These are phyloP conservation scores for Marcusenius ussheri DNA, from an alignment of 2,113 vertebrate genomes.

Conservation along the genomic window DNA sequence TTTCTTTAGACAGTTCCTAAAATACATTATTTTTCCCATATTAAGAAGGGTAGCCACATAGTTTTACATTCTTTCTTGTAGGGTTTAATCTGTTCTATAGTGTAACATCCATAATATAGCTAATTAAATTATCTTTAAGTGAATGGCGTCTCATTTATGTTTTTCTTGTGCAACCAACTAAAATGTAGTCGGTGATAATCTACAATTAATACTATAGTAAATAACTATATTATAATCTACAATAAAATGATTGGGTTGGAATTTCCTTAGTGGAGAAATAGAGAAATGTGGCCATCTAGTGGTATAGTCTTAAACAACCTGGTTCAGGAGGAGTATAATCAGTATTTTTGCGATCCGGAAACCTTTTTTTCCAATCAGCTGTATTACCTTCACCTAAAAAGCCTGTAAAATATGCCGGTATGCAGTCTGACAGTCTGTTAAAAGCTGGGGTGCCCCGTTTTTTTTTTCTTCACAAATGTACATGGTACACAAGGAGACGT, in stretches of 20 bases:
- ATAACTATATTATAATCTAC: not conserved
- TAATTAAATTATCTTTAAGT: not conserved
- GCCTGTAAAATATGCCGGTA: not conserved
- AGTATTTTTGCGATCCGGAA: not conserved
- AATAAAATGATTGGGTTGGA: not conserved
- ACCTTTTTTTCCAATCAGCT: not conserved
- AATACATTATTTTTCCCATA: not conserved
- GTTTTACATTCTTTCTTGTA: not conserved
- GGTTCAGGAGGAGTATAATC: not conserved
- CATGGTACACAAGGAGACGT: not conserved
- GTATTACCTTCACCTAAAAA: not conserved
- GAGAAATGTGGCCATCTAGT: conserved; percentile 6
- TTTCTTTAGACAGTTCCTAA: not conserved
- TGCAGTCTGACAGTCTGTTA: not conserved
- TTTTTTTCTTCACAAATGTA: not conserved
- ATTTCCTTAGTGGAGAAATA: not conserved
- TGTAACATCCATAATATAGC: not conserved
- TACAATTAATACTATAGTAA: not conserved
- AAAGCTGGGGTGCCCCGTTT: not conserved
- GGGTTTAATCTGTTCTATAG: not conserved
- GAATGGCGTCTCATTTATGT: not conserved
- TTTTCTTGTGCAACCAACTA: not conserved
- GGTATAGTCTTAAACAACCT: not conserved
- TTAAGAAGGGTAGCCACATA: not conserved
- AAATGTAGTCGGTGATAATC: not conserved